phyloP scores from a whole-genome alignment of 2,113 vertebrate genomes.

The Baryphthengus martii region DNA sequence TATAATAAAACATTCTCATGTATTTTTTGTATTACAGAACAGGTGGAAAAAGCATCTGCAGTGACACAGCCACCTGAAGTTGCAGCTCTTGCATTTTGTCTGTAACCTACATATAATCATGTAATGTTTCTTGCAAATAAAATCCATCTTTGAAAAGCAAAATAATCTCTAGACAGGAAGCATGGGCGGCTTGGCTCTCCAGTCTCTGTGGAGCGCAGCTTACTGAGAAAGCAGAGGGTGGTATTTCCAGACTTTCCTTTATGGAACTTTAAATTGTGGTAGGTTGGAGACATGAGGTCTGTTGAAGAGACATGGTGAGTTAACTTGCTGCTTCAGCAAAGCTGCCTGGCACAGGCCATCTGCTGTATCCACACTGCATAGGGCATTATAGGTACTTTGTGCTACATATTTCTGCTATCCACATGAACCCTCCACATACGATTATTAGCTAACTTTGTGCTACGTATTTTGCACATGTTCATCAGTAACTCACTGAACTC shows the following conservation, averaged over 20 bases:
- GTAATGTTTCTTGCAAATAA: neutral
- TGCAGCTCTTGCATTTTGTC: neutral
- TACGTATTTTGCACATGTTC: neutral
- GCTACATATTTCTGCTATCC: neutral
- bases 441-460: neutral
- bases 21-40: neutral
- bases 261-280: neutral
- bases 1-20: neutral
- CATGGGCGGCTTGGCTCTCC: rapidly evolving
- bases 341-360: neutral
- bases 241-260: neutral
- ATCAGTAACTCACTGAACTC: neutral
- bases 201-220: neutral
- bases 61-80: neutral
- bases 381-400: neutral
- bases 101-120: neutral
- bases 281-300: neutral
- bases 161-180: neutral
- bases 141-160: neutral
- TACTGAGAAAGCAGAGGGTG: neutral
- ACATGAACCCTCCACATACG: neutral
- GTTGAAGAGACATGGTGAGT: neutral
- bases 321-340: neutral
- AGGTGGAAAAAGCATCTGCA: neutral
- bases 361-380: neutral